Percentiles rank a stretch among this genome's conserved stretches.
Conservation (phyloP, 2,888 invertebrate species). For the Clivina fossor region DNA sequence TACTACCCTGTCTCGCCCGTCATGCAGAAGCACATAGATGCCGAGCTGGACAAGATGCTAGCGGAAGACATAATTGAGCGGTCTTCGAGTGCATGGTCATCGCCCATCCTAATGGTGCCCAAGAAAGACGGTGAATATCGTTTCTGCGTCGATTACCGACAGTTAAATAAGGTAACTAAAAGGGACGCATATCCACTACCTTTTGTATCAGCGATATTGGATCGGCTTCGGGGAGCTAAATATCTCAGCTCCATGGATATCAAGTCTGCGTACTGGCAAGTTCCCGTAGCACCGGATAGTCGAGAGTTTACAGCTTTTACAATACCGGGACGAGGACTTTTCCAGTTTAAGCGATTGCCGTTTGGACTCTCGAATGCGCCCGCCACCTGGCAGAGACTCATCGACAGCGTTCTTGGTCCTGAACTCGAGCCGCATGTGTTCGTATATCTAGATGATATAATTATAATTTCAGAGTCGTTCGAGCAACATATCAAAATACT, state of each 20-base stretch:
- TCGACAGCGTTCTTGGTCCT: slow-evolving; percentile 35
- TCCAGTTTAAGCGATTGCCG: slow-evolving; percentile 29
- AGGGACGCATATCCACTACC: slow-evolving; percentile 40
- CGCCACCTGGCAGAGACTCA: slow-evolving; percentile 29
- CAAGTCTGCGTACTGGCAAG: slow-evolving; percentile 39
- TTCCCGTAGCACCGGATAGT: slow-evolving; percentile 33
- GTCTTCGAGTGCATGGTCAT: slow-evolving; percentile 10
- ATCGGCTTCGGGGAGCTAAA: slow-evolving; percentile 38
- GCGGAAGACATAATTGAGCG: not conserved
- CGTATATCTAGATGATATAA: slow-evolving; percentile 35
- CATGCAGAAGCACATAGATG: slow-evolving; percentile 18
- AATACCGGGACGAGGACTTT: slow-evolving; percentile 31
- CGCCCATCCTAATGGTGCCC: slow-evolving; percentile 8
- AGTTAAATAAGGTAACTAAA: slow-evolving; percentile 20
- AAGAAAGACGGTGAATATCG: slow-evolving; percentile 19
- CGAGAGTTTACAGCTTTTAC: slow-evolving; percentile 41
- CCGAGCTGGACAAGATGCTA: slow-evolving; percentile 5
- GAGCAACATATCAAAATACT: too few species aligned
- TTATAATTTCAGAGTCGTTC: slow-evolving; percentile 25
- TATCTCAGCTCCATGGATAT: slow-evolving; percentile 41
- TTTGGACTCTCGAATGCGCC: slow-evolving; percentile 2
- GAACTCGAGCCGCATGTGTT: not conserved
- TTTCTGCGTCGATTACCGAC: slow-evolving; percentile 16
- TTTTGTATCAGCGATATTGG: slow-evolving; percentile 38
- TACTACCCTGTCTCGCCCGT: slow-evolving; percentile 25